phyloP scores from a whole-genome alignment of 2,888 invertebrate genomes.

The Hermodice carunculata region DNA sequence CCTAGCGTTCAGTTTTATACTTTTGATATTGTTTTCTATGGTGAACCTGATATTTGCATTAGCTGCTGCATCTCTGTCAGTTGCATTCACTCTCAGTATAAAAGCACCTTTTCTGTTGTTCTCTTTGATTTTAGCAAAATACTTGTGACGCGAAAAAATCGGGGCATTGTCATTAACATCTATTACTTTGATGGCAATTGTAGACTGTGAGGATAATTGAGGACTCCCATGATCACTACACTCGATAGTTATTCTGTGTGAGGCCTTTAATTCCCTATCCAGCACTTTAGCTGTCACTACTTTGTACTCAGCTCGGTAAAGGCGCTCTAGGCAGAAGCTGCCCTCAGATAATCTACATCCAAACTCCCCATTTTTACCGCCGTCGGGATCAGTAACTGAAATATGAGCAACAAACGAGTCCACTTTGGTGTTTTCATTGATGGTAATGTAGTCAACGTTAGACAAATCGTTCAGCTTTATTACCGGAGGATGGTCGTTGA shows the following conservation, averaged over 20 bases:
- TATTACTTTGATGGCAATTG: constrained; percentile 79
- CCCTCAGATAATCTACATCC: constrained; percentile 12
- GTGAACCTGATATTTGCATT: constrained; percentile 61
- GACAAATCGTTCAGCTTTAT: constrained; percentile 17
- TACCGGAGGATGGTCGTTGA: constrained; percentile 28
- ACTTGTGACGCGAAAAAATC: constrained; percentile 75
- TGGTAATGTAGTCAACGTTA: constrained; percentile 8
- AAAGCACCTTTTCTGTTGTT: constrained; percentile 78
- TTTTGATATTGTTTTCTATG: constrained; percentile 69
- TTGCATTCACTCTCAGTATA: constrained; percentile 24
- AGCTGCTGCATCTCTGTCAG: constrained; percentile 89
- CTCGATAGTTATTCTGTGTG: constrained; percentile 85
- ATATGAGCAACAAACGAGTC: constrained; percentile 21
- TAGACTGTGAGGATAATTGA: constrained; percentile 70
- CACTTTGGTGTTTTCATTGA: constrained; percentile 8
- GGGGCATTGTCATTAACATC: constrained; percentile 96
- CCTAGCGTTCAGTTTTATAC: constrained; percentile 78
- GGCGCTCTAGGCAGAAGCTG: constrained; percentile 12
- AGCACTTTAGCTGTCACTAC: constrained; percentile 68
- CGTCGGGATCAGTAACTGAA: constrained; percentile 12
- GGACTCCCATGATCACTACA: constrained; percentile 84
- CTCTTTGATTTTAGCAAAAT: constrained; percentile 76
- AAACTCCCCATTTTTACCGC: constrained; percentile 15
- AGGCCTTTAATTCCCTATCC: constrained; percentile 84
- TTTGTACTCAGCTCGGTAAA: constrained; percentile 23